These are phyloP conservation scores for Cinclus cinclus DNA, from an alignment of 2,113 vertebrate species.

Conservation along the genomic window DNA sequence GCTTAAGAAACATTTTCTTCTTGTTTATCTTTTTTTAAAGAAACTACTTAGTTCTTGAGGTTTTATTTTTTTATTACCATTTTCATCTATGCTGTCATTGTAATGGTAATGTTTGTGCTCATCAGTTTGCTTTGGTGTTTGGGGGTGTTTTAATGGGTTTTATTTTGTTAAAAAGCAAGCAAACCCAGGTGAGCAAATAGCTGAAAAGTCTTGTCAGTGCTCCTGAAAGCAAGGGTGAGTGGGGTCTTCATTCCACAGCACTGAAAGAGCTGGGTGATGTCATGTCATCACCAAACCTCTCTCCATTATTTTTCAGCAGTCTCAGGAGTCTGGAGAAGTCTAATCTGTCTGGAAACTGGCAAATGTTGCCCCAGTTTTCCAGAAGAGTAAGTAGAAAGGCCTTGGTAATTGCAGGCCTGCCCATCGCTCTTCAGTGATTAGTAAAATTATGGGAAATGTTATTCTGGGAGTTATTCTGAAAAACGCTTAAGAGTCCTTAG, in stretches of 20 bases:
- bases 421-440: not conserved
- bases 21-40: not conserved
- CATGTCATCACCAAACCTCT: not conserved
- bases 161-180: not conserved
- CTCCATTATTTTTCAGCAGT: not conserved
- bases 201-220: not conserved
- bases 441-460: not conserved
- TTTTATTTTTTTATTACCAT: not conserved
- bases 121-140: not conserved
- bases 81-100: not conserved
- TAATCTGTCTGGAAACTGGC: not conserved
- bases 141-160: not conserved
- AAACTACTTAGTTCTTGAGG: not conserved
- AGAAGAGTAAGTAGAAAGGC: not conserved
- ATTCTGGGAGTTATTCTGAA: not conserved
- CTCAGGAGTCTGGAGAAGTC: not conserved
- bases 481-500: not conserved
- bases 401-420: not conserved
- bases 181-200: not conserved
- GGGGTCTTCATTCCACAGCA: rapidly evolving
- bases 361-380: not conserved
- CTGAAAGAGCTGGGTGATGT: not conserved
- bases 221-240: not conserved
- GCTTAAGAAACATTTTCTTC: not conserved
- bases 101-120: not conserved